Evolutionary conservation across 2,113 vertebrate genomes (phyloP).

Genomic region (Chionomys nivalis): DNA sequence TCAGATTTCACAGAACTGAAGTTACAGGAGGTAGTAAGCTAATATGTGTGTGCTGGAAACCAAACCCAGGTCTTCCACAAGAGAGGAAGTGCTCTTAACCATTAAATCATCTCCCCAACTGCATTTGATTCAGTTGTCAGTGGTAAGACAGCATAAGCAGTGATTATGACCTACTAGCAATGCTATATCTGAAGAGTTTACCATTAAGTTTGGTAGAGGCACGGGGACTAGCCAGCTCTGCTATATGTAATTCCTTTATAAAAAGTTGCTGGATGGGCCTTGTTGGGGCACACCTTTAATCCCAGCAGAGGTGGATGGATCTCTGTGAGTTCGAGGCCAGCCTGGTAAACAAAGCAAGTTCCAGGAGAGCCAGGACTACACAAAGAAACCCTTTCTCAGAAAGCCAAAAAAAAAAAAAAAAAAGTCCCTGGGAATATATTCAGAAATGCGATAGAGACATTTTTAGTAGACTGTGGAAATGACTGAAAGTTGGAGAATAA

Average conservation of each 20-base stretch:
- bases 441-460: background rate
- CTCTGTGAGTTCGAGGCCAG: too few relatives aligned
- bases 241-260: conserved; percentile 12
- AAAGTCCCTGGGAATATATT: background rate
- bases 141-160: conserved; percentile 16
- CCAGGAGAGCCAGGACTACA: too few relatives aligned
- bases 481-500: conserved; percentile 7
- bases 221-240: background rate
- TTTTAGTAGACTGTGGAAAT: background rate
- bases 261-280: background rate
- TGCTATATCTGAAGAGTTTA: conserved; percentile 38
- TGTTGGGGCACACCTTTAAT: too few relatives aligned
- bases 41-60: background rate
- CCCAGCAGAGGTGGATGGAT: too few relatives aligned
- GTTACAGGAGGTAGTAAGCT: background rate
- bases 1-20: background rate
- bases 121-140: conserved; percentile 23
- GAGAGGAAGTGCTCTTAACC: background rate
- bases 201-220: background rate
- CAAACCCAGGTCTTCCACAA: background rate
- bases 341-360: too few relatives aligned
- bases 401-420: too few relatives aligned
- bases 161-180: background rate
- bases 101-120: background rate
- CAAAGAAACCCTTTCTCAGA: too few relatives aligned